A percentile compares a stretch with the other conserved stretches of the same genome.
Conservation (phyloP, 2,888 invertebrate species). For the Ophraella communa region DNA sequence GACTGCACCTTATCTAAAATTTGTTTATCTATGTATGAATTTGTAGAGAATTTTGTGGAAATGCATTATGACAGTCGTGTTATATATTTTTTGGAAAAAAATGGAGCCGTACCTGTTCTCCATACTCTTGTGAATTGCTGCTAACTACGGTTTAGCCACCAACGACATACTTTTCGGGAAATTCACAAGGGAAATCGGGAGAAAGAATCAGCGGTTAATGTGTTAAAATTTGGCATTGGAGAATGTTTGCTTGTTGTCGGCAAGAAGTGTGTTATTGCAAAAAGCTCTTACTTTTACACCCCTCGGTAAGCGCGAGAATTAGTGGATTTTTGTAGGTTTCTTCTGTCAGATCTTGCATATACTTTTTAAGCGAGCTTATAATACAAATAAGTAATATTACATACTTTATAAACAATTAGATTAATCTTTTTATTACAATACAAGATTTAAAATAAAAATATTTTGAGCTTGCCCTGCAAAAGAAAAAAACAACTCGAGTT, state of each 20-base stretch:
- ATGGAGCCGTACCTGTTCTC: slow-evolving; percentile 41
- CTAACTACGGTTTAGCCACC: slow-evolving; percentile 39
- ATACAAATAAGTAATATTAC: no score
- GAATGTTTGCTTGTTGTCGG: slow-evolving; percentile 4
- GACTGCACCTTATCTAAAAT: no score
- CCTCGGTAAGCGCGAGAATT: neutral
- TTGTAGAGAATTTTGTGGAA: no score
- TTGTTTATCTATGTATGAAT: no score
- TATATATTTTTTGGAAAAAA: neutral
- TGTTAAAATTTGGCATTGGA: slow-evolving; percentile 30
- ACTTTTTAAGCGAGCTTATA: no score
- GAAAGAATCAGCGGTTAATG: slow-evolving; percentile 40
- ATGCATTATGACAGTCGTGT: no score
- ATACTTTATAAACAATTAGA: no score
- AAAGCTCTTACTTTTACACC: slow-evolving; percentile 34
- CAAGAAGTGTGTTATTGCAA: slow-evolving; percentile 30
- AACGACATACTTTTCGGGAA: slow-evolving; percentile 39
- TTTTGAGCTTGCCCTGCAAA: no score
- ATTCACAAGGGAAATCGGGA: slow-evolving; percentile 38
- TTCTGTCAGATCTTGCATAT: neutral
- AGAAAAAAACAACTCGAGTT: neutral
- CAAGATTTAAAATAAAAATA: no score
- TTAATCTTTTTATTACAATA: no score
- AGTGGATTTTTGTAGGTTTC: neutral
- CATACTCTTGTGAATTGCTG: slow-evolving; percentile 40